Conservation (phyloP, 2,113 vertebrate genomes). For the Trichomycterus rosablanca region DNA sequence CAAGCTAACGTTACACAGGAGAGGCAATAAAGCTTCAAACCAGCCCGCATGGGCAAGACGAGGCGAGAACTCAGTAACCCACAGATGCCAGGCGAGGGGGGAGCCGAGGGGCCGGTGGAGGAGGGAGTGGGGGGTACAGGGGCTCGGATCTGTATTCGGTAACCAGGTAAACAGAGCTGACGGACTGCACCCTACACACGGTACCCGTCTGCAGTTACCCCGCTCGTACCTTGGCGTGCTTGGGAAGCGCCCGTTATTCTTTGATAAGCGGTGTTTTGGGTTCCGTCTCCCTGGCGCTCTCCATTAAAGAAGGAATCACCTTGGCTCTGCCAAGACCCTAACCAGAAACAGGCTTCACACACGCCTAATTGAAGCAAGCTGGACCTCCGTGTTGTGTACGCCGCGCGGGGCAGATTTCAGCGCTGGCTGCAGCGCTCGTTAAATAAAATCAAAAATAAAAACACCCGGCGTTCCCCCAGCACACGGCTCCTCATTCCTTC, state of each 20-base stretch:
- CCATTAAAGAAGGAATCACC: slow-evolving; percentile 56
- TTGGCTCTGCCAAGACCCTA: slow-evolving; percentile 52
- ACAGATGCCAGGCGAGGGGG: not conserved
- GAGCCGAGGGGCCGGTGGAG: not conserved
- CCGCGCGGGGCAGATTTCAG: slow-evolving; percentile 45
- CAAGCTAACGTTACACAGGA: slow-evolving; percentile 6
- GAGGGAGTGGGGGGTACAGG: not conserved
- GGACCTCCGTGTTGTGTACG: slow-evolving; percentile 52
- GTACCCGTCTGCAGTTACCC: slow-evolving; percentile 35
- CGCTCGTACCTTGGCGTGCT: slow-evolving; percentile 38
- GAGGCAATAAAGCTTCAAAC: not conserved
- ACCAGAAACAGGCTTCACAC: slow-evolving; percentile 49
- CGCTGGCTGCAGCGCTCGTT: slow-evolving; percentile 33
- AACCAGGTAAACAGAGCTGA: slow-evolving; percentile 37
- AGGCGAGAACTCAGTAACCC: not conserved
- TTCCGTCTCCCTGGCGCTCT: slow-evolving; percentile 48
- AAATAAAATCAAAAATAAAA: slow-evolving; percentile 6
- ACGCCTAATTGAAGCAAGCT: slow-evolving; percentile 53
- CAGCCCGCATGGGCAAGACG: no score
- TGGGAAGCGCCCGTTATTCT: slow-evolving; percentile 46
- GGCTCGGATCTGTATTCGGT: slow-evolving; percentile 32
- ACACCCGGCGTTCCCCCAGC: no score
- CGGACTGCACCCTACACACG: slow-evolving; percentile 36
- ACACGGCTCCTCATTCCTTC: no score
- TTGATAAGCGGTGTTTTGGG: slow-evolving; percentile 50